Evolutionary conservation across 2,113 vertebrate genomes (phyloP).

Genomic region (Xiphophorus hellerii): DNA sequence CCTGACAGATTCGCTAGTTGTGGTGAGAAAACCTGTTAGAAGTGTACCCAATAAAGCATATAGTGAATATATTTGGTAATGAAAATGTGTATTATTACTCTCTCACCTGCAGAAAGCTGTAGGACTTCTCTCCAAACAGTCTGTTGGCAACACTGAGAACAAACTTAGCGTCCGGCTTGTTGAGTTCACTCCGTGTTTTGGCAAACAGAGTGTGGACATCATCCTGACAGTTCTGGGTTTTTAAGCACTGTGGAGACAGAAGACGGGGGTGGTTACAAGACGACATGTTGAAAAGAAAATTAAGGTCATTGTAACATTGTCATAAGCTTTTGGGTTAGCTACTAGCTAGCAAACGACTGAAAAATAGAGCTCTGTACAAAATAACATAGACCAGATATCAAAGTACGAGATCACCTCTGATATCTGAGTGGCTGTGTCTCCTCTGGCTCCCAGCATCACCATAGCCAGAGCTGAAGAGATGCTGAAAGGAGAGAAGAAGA

Average conservation of each 20-base stretch:
- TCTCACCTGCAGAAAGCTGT: slow-evolving; percentile 83
- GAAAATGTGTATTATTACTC: no score
- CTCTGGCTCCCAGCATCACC: slow-evolving; percentile 85
- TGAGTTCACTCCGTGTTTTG: slow-evolving; percentile 78
- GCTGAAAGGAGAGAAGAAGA: slow-evolving; percentile 87
- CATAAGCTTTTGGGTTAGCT: no score
- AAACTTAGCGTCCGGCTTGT: slow-evolving; percentile 76
- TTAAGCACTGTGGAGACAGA: slow-evolving; percentile 51
- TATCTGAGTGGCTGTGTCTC: slow-evolving; percentile 84
- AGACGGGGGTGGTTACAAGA: no score
- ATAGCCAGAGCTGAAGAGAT: slow-evolving; percentile 85
- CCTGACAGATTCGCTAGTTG: no score
- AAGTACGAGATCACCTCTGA: slow-evolving; percentile 72
- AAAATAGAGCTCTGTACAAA: no score
- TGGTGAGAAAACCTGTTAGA: no score
- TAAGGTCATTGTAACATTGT: no score
- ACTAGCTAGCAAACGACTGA: no score
- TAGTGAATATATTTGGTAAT: no score
- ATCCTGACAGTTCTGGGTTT: slow-evolving; percentile 22
- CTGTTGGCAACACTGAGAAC: slow-evolving; percentile 85
- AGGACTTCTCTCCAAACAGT: slow-evolving; percentile 88
- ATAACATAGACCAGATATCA: no score
- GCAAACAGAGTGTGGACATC: slow-evolving; percentile 62
- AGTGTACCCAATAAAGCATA: no score
- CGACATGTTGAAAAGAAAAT: neutral